Evolutionary conservation across 2,113 vertebrate species (phyloP), one percentile per base, ranked within the genome.

Genomic region (Quiscalus mexicanus): DNA sequence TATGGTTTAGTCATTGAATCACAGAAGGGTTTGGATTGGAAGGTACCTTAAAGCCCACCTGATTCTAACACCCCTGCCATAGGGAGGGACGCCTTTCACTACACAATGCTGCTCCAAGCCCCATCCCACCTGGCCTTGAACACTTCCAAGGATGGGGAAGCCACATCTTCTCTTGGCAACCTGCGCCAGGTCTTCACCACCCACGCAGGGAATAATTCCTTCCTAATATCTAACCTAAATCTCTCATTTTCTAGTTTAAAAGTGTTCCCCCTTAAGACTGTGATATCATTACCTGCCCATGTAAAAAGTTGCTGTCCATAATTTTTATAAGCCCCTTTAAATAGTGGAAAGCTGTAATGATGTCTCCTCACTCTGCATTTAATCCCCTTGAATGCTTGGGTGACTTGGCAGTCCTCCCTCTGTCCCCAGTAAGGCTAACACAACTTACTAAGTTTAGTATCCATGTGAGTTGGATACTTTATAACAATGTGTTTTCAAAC

Each of bases 401-500:
- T 39, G 30, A 6, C 0, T 80, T 31, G 37, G 21, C 59, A 41
- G 1, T 52, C 25, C 10, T 52, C 25, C 10, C 39, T 50, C 20
- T 30, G 59, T 60, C 55, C 23, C 23, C 13, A 41, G 20, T n/a
- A 58, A 23, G 25, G 22, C 37, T 47, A 65, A 42, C 1, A 0
- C 5, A 37, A 15, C 19, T 17, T 33, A 18, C 5, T 20, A 10
- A 42, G 12, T 30, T n/a, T 31, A 6, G 23, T 22, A 15, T 64
- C 33, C 64, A 6, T 30, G 45, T 63, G 56, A 59, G 47, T 8
- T 24, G n/a, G 22, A 2, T 44, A 2, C n/a, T 76, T 69, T 44
- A 11, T 71, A 77, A 28, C 15, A 1, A 2, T 1, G 0, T 44
- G 2, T 59, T 83, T 59, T 52, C 39, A 63, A 52, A 52, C 62